Percentiles rank a stretch among this genome's conserved stretches.
phyloP scores from a whole-genome alignment of 64 coral and sea anemone genomes.

The Exaiptasia diaphana region DNA sequence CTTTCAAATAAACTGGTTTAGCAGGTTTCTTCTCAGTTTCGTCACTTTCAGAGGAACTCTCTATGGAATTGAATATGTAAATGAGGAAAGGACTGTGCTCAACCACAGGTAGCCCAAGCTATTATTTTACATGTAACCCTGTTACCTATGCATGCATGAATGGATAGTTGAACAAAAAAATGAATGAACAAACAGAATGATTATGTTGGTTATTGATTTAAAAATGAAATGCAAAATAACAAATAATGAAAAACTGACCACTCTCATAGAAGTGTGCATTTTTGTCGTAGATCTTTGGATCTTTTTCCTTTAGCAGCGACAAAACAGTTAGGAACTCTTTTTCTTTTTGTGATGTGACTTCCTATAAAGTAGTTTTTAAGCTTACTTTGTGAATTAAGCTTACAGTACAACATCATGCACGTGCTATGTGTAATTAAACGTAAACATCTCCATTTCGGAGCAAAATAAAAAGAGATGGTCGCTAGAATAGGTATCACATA shows the following conservation, averaged over 20 bases:
- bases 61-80: not conserved
- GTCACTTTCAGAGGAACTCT: slow-evolving; percentile 42
- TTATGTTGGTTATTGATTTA: no score
- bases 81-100: not conserved
- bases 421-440: no score
- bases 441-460: no score
- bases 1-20: slow-evolving; percentile 86
- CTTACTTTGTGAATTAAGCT: no score
- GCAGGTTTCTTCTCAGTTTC: slow-evolving; percentile 27
- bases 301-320: slow-evolving; percentile 91
- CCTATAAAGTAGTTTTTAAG: slow-evolving; percentile 53
- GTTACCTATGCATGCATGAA: no score
- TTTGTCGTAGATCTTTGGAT: slow-evolving; percentile 90
- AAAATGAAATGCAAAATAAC: no score
- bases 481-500: no score
- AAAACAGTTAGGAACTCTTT: slow-evolving; percentile 85
- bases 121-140: not conserved
- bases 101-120: not conserved
- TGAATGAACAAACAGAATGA: no score
- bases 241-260: no score
- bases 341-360: slow-evolving; percentile 75
- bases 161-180: no score
- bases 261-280: slow-evolving; percentile 67
- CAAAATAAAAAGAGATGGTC: no score
- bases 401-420: no score